Base-by-base conservation (phyloP, 2,797 vertebrate species). In the Sus cebifrons region DNA sequence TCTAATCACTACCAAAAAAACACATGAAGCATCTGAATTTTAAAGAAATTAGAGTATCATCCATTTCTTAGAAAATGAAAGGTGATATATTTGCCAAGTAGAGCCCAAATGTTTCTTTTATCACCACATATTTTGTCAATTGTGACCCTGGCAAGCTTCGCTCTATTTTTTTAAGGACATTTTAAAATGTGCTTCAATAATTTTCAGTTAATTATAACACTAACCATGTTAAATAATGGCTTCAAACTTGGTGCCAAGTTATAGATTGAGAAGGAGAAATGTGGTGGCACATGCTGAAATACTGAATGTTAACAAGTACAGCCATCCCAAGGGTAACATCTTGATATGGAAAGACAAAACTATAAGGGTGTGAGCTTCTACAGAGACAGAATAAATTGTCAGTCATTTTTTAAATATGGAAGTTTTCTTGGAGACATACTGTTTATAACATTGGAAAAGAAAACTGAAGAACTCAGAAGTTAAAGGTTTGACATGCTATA, bases 141-240 rank as follows among this genome's bases (percentile, higher is more conserved):
- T 75, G 40, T 96, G 78, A 91, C 60, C 68, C 60, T 95, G 56
- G 54, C 56, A 87, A 86, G 54, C 13, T 92, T 77, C 60, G 12
- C 1, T 87, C 62, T 75, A 4, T 75, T 85, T 93, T 93, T 77
- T 77, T 27, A 77, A 86, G 16, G 23, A 89, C 32, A 88, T 92
- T 94, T 86, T 7, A 94, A 94, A 77, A 71, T 32, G 18, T 89
- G 17, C 11, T 89, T 93, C 83, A 82, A 27, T 95, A 15, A 91
- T 94, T 95, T 91, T 88, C 65, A 93, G 88, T 78, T 95, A 91
- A 89, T 92, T 95, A 74, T 84, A 91, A 84, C 6, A 92, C 49
- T 93, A 83, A 77, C 58, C 58, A 81, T 78, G n/a, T 78, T 88
- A 74, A 94, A 65, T 65, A 89, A 92, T 67, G 40, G 21, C 71